phyloP scores from a whole-genome alignment of 2,797 vertebrate species.

The Karalla daura region DNA sequence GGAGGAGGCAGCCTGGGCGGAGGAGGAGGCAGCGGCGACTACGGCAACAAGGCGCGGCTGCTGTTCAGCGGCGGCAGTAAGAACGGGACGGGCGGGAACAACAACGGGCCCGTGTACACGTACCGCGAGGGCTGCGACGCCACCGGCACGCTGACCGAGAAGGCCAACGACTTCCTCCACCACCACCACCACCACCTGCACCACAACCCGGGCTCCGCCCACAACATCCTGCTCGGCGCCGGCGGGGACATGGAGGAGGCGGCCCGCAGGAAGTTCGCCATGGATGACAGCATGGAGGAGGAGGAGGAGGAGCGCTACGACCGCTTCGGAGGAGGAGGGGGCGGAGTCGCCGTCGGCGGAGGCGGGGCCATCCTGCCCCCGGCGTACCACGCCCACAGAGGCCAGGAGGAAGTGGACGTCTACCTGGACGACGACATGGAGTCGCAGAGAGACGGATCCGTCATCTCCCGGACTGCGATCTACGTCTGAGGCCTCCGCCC shows the following conservation, averaged over 20 bases:
- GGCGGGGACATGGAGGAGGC: constrained; percentile 76
- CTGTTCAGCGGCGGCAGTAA: constrained; percentile 77
- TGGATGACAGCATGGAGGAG: constrained; percentile 83
- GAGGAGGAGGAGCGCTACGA: constrained; percentile 83
- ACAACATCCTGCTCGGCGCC: constrained; percentile 79
- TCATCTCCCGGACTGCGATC: constrained; percentile 91
- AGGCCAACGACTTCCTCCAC: constrained; percentile 74
- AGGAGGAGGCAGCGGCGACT: constrained; percentile 70
- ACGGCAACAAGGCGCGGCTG: constrained; percentile 85
- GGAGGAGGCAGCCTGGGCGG: no score
- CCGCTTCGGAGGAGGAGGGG: constrained; percentile 69
- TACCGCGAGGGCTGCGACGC: constrained; percentile 84
- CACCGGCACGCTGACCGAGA: constrained; percentile 77
- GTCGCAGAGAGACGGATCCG: constrained; percentile 91
- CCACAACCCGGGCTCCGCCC: constrained; percentile 56
- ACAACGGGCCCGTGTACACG: constrained; percentile 82
- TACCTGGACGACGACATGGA: constrained; percentile 90
- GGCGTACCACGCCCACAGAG: constrained; percentile 71
- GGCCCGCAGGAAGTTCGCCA: constrained; percentile 81
- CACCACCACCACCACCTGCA: constrained; percentile 68
- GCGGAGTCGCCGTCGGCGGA: constrained; percentile 47
- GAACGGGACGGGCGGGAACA: constrained; percentile 74
- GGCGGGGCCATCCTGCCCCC: constrained; percentile 55
- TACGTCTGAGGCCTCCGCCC: no score
- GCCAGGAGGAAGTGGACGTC: constrained; percentile 61